phyloP scores from a whole-genome alignment of 2,113 vertebrate genomes.

The Malurus alboscapulatus region DNA sequence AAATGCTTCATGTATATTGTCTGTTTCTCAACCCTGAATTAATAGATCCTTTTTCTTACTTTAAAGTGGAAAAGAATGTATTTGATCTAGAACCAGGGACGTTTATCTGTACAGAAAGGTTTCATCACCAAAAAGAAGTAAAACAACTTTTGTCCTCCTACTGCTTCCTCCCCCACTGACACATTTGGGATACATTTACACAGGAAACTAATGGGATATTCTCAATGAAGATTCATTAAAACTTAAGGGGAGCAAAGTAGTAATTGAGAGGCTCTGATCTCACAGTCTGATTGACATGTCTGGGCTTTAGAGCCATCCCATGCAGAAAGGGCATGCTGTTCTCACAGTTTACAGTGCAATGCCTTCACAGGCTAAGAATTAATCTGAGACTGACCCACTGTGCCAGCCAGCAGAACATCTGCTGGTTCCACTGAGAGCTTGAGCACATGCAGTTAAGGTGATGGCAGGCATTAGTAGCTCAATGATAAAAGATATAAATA shows the following conservation, averaged over 20 bases:
- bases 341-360: not conserved
- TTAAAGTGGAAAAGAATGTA: not conserved
- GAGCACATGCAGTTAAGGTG: not conserved
- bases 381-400: not conserved
- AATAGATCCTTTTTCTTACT: not conserved
- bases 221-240: not conserved
- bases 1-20: not conserved
- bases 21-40: slow-evolving; percentile 1
- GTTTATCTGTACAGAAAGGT: not conserved
- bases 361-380: not conserved
- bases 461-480: not conserved
- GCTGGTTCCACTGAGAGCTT: not conserved
- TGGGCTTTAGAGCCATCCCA: not conserved
- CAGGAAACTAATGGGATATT: not conserved
- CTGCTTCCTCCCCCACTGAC: not conserved
- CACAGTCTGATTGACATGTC: not conserved
- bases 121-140: not conserved
- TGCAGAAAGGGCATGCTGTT: not conserved
- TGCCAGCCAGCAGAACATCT: not conserved
- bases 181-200: not conserved
- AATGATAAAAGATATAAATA: not conserved
- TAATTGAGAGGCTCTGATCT: not conserved
- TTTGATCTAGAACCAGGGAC: not conserved
- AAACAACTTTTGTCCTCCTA: not conserved
- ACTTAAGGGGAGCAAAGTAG: not conserved